A percentile compares a stretch with the other conserved stretches of the same genome.
These are phyloP conservation scores for Oscheius myriophilus DNA, from an alignment of 2,888 invertebrate species.

Conservation along the genomic window DNA sequence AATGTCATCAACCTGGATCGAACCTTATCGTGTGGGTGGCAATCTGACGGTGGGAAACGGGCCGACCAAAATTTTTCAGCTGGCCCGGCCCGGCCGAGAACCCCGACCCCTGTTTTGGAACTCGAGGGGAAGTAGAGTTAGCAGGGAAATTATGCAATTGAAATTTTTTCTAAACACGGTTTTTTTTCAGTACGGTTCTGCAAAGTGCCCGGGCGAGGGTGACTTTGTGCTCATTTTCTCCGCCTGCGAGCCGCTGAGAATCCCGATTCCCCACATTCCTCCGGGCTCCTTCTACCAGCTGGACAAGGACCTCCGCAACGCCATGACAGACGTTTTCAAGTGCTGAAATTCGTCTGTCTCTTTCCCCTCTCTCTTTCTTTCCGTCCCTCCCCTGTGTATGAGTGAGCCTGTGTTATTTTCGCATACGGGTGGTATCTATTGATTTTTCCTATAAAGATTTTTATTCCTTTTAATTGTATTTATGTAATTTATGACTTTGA, in stretches of 20 bases:
- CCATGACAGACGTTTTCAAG: constrained; percentile 31
- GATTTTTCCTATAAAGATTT: background rate
- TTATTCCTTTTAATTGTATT: background rate
- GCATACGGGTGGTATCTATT: background rate
- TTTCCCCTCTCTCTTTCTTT: background rate
- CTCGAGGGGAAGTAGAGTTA: no score
- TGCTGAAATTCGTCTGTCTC: background rate
- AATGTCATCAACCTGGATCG: no score
- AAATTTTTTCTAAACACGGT: background rate
- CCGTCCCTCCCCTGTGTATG: background rate
- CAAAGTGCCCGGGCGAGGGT: constrained; percentile 37
- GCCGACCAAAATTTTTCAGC: no score
- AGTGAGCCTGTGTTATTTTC: background rate
- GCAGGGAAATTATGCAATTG: no score
- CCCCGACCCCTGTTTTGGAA: no score
- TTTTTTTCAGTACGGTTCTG: constrained; percentile 28
- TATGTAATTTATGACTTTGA: background rate
- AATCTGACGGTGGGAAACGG: no score
- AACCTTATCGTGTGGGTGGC: no score
- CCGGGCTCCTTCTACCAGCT: constrained; percentile 48
- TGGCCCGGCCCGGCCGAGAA: no score
- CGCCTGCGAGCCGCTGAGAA: constrained; percentile 44
- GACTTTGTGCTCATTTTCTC: constrained; percentile 54
- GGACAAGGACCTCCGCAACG: constrained; percentile 46
- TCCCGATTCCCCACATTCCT: constrained; percentile 55